Evolutionary conservation across 2,113 vertebrate genomes (phyloP).

Genomic region (Pachycephala philippinensis): DNA sequence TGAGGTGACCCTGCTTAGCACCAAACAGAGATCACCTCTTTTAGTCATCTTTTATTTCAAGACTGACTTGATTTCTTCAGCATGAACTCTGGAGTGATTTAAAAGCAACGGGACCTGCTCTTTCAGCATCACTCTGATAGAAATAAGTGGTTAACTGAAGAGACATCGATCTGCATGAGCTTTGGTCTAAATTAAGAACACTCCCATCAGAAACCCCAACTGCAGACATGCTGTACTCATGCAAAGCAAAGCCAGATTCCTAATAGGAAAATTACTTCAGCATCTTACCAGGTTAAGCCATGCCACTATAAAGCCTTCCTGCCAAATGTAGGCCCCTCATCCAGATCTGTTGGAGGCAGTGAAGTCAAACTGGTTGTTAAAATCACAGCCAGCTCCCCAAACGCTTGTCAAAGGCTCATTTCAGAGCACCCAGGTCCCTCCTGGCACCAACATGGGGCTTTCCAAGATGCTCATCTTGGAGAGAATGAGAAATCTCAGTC

Average conservation of each 20-base stretch:
- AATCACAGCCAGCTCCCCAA: constrained; percentile 34
- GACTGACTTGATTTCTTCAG: not conserved
- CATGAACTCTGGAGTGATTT: not conserved
- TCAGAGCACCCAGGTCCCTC: not conserved
- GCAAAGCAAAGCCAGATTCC: constrained; percentile 27
- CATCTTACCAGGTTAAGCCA: constrained; percentile 25
- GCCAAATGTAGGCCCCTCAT: not conserved
- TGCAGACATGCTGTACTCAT: not conserved
- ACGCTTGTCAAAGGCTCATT: not conserved
- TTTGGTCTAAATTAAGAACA: constrained; percentile 38
- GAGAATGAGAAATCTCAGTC: not conserved
- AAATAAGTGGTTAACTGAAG: not conserved
- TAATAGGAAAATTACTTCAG: constrained; percentile 29
- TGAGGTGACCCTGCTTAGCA: not conserved
- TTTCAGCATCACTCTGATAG: not conserved
- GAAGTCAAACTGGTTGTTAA: not conserved
- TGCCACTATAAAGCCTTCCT: constrained; percentile 5
- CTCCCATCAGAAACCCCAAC: constrained; percentile 27
- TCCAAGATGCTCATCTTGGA: not conserved
- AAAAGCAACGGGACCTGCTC: not conserved
- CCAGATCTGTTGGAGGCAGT: not conserved
- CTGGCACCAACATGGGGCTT: rapidly evolving
- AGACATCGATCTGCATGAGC: not conserved
- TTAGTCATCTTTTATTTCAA: not conserved
- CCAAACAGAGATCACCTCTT: not conserved